Conservation (phyloP, 2,888 invertebrate species). For the Troilus luridus region DNA sequence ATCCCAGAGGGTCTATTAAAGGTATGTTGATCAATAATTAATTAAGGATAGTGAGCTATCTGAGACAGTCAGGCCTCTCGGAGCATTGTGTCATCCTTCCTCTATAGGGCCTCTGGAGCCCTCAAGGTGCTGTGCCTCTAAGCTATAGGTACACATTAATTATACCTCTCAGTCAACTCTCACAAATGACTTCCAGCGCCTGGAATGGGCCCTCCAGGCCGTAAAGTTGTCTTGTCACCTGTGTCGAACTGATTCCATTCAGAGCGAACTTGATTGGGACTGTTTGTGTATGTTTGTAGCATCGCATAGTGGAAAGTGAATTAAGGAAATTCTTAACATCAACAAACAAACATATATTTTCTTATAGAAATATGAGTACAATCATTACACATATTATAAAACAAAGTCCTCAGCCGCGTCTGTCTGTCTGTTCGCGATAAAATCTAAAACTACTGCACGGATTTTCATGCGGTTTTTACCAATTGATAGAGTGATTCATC, state of each 20-base stretch:
- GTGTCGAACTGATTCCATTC: neutral
- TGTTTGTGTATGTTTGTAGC: neutral
- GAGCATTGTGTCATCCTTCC: neutral
- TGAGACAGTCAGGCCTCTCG: neutral
- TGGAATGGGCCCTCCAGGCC: neutral
- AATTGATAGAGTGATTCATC: no score
- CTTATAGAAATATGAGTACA: no score
- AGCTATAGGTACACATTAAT: neutral
- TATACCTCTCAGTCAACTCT: neutral
- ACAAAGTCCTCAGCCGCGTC: no score
- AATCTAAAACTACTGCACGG: no score
- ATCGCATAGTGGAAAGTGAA: neutral
- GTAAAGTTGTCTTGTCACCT: conserved; percentile 5
- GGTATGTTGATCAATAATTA: conserved; percentile 11
- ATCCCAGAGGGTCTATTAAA: neutral
- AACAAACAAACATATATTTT: no score
- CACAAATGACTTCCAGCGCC: neutral
- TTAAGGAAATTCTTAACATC: no score
- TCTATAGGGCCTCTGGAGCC: neutral
- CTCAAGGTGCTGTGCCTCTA: neutral
- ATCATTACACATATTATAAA: no score
- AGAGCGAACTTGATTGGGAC: neutral
- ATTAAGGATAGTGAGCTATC: conserved; percentile 2
- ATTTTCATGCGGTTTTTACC: no score
- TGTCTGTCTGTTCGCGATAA: no score